phyloP scores from a whole-genome alignment of 2,113 vertebrate genomes.

The Datnioides undecimradiatus region DNA sequence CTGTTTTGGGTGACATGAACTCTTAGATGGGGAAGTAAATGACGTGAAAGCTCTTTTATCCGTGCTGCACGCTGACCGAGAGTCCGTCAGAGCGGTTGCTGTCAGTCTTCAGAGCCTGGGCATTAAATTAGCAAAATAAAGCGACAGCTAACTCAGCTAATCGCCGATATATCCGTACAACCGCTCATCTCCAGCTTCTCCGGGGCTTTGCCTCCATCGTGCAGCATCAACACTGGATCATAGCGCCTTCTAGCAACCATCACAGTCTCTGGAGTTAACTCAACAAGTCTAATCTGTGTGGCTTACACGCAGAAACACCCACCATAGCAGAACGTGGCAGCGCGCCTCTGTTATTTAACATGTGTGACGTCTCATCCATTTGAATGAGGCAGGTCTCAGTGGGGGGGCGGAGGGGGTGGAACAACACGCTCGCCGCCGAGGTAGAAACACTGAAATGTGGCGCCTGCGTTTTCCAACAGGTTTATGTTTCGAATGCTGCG shows the following conservation, averaged over 20 bases:
- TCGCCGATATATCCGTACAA: too few relatives aligned
- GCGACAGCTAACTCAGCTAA: too few relatives aligned
- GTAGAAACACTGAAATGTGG: constrained; percentile 45
- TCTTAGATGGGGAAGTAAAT: too few relatives aligned
- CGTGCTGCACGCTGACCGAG: too few relatives aligned
- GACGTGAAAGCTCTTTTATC: too few relatives aligned
- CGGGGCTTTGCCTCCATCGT: neutral
- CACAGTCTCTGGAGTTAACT: neutral
- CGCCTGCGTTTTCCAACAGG: neutral
- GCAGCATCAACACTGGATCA: neutral
- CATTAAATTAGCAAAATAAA: too few relatives aligned
- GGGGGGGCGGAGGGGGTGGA: constrained; percentile 27
- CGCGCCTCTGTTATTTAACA: constrained; percentile 39
- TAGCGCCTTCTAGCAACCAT: neutral
- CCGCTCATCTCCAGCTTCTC: too few relatives aligned
- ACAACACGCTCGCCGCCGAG: constrained; percentile 24
- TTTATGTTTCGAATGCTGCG: constrained; percentile 1
- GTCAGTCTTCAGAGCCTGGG: too few relatives aligned
- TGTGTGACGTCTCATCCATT: constrained; percentile 47
- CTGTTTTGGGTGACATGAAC: too few relatives aligned
- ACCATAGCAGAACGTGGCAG: constrained; percentile 22
- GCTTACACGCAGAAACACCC: constrained; percentile 14
- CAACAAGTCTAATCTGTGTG: neutral
- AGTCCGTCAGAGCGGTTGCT: too few relatives aligned
- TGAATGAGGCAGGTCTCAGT: constrained; percentile 40